These are phyloP conservation scores for Urocynchramus pylzowi DNA, from an alignment of 2,113 vertebrate genomes.

Conservation along the genomic window DNA sequence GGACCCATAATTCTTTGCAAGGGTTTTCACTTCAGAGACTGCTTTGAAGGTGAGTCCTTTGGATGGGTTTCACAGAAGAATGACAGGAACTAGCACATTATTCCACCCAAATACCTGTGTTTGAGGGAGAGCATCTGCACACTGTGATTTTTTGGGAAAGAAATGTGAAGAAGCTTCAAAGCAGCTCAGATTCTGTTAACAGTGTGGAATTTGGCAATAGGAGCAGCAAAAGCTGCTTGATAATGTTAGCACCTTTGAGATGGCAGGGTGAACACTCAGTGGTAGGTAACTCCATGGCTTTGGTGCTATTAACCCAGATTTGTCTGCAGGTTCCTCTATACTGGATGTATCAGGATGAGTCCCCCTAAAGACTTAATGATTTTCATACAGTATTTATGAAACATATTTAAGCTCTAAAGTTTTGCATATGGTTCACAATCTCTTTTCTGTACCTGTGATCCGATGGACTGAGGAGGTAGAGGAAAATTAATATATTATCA, in stretches of 20 bases:
- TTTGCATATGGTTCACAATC: neutral
- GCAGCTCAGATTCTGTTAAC: neutral
- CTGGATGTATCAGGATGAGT: neutral
- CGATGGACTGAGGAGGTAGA: neutral
- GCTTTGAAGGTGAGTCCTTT: neutral
- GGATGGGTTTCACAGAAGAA: neutral
- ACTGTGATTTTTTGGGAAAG: neutral
- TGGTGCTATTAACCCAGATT: neutral
- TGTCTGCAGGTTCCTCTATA: neutral
- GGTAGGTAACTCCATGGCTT: neutral
- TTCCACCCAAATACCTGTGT: neutral
- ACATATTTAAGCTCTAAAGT: neutral
- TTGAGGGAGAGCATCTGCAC: neutral
- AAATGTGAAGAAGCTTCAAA: neutral
- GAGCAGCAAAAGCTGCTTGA: neutral
- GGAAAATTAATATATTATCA: neutral
- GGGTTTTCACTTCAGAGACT: neutral
- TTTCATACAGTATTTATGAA: neutral
- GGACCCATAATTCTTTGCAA: neutral
- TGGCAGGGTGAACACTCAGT: neutral
- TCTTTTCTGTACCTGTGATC: neutral
- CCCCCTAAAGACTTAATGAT: neutral
- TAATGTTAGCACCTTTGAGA: neutral
- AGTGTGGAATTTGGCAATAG: neutral
- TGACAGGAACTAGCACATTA: neutral